Percentiles rank a stretch among this genome's conserved stretches.
These are phyloP conservation scores for Bovichtus variegatus DNA, from an alignment of 2,797 vertebrate genomes.

Conservation along the genomic window DNA sequence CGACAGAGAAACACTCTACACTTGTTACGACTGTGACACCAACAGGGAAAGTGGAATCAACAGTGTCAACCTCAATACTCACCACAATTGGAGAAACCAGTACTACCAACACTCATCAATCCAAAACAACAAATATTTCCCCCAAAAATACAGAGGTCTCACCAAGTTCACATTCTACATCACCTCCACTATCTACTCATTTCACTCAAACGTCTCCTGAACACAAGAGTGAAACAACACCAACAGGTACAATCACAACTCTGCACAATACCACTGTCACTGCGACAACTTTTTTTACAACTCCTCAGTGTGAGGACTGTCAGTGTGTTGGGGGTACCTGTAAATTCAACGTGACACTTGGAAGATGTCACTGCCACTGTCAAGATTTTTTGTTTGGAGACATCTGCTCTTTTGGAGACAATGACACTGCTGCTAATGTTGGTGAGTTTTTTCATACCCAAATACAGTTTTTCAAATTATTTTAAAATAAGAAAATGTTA, in stretches of 20 bases:
- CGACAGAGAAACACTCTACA: not conserved
- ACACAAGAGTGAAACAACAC: not conserved
- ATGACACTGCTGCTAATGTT: conserved; percentile 26
- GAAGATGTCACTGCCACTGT: conserved; percentile 64
- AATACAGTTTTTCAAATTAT: not conserved
- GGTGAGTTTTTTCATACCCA: conserved; percentile 54
- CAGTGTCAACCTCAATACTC: too few species aligned
- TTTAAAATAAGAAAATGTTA: not conserved
- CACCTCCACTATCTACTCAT: not conserved
- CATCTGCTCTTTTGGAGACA: conserved; percentile 38
- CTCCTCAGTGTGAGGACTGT: conserved; percentile 60
- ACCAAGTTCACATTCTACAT: not conserved
- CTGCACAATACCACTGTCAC: not conserved
- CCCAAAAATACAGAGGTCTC: too few species aligned
- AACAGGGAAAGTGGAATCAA: not conserved
- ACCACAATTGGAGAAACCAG: not conserved
- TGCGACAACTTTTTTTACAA: conserved; percentile 21
- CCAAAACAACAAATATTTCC: not conserved
- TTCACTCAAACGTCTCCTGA: not conserved
- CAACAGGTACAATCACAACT: not conserved
- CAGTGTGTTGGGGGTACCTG: conserved; percentile 52
- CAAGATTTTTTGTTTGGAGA: conserved; percentile 46
- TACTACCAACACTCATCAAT: not conserved
- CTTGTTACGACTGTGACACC: fast-evolving
- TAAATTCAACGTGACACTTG: conserved; percentile 36